Percentiles rank a stretch among this genome's conserved stretches.
These are phyloP conservation scores for Heterodera filipjevi DNA, from an alignment of 2,888 invertebrate genomes.

Conservation along the genomic window DNA sequence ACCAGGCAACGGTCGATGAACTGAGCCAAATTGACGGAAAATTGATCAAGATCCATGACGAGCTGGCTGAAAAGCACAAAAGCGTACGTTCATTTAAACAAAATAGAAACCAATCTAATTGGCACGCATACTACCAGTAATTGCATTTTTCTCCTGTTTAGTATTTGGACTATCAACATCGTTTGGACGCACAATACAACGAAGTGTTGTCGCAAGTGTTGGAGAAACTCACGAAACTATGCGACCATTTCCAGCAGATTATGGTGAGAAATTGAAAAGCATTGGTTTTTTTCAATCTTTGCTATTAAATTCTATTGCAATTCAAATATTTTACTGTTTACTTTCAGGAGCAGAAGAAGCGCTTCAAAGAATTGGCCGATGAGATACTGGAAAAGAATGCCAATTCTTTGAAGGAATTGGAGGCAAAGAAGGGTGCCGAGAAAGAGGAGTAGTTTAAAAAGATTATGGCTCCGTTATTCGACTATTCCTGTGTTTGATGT, in stretches of 20 bases:
- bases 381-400: neutral
- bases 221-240: constrained; percentile 21
- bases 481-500: too few species aligned
- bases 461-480: too few species aligned
- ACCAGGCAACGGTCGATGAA: neutral
- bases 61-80: constrained; percentile 22
- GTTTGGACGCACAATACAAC: constrained; percentile 4
- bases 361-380: constrained; percentile 1
- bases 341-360: constrained; percentile 21
- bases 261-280: neutral
- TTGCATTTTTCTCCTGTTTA: neutral
- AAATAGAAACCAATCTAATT: too few species aligned
- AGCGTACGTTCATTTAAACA: neutral
- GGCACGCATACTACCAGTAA: too few species aligned
- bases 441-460: too few species aligned
- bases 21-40: neutral
- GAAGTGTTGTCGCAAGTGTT: constrained; percentile 9
- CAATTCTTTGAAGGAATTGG: neutral
- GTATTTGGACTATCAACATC: constrained; percentile 15
- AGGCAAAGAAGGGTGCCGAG: neutral
- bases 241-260: constrained; percentile 14
- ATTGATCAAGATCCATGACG: neutral
- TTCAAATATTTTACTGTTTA: neutral
- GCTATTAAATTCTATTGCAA: neutral
- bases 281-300: neutral